phyloP scores from a whole-genome alignment of 2,797 vertebrate genomes.

The Pangasius sanitwongsei region DNA sequence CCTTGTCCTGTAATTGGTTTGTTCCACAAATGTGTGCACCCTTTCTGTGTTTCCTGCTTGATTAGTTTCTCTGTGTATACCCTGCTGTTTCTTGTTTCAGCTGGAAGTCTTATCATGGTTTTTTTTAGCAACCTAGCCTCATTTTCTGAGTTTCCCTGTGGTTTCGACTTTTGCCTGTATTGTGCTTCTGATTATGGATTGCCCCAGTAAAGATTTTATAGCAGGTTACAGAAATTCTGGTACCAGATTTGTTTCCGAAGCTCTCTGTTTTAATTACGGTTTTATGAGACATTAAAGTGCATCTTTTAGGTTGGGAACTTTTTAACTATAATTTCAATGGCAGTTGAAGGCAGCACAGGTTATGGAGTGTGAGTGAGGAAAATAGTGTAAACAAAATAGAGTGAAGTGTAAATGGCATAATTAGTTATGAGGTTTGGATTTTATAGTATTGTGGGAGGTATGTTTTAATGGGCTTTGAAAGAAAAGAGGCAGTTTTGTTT shows the following conservation, averaged over 20 bases:
- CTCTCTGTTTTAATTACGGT: background rate
- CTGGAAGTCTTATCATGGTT: background rate
- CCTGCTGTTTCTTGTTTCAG: background rate
- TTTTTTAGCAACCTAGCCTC: background rate
- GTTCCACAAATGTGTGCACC: background rate
- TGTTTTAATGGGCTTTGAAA: background rate
- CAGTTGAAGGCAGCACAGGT: background rate
- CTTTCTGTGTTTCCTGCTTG: background rate
- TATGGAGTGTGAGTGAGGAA: background rate
- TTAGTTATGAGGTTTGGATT: background rate
- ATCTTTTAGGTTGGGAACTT: background rate
- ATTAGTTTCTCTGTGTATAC: background rate
- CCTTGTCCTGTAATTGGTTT: background rate
- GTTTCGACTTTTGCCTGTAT: background rate
- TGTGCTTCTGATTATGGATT: background rate
- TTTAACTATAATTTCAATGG: background rate
- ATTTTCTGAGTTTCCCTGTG: background rate
- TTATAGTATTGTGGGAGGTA: background rate
- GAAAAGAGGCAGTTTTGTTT: background rate
- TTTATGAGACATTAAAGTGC: background rate
- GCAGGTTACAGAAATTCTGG: background rate
- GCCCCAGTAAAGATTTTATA: background rate
- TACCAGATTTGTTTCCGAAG: background rate
- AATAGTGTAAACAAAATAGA: background rate
- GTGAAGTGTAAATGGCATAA: background rate